Base-by-base conservation (phyloP, 2,797 vertebrate genomes). In the Cryptoprocta ferox region DNA sequence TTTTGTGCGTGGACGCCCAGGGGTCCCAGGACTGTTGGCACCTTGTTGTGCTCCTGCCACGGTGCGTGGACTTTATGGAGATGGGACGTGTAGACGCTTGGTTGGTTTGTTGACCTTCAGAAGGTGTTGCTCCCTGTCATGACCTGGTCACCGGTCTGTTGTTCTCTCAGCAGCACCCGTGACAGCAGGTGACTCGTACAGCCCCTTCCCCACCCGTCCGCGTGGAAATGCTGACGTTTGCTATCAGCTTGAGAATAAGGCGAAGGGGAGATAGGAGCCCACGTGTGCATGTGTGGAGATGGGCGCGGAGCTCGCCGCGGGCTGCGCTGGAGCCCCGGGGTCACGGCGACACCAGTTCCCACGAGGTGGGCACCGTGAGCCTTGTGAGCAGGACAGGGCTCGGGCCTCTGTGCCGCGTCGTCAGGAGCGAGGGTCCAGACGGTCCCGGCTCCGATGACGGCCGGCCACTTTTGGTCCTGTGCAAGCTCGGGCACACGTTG, bases 371-470 rank as follows among this genome's bases (percentile, higher is more conserved):
- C 21, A 19, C 19, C 3, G 3, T 28, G 15, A 26, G 24, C 26
- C 3, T 6, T 15, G 37, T 28, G 37, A 28, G 6, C 37, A 42
- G 6, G 12, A 42, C 28, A 24, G 5, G 19, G 8, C 56, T 59
- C 56, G 8, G 8, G 21, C 70, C 6, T 15, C 2, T 26, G 37
- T 26, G 13, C 35, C 37, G 68, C 37, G 26, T 13, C 7, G 13
- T 73, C 1, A 15, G 39, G 70, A 6, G 24, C 7, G 24, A 32
- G 70, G 37, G 24, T 42, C 70, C 13, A 1, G 3, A 0, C 37
- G 37, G 24, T 42, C 70, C 13, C 3, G 3, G 0, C 37, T 14
- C 13, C 0, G 6, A 13, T 3, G 5, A 42, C 24, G 13, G 24
- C 3, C 24, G 0, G 14, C 70, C 3, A 2, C 70, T 42, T 10